phyloP scores from a whole-genome alignment of 2,113 vertebrate genomes.

The Anolis sagrei region DNA sequence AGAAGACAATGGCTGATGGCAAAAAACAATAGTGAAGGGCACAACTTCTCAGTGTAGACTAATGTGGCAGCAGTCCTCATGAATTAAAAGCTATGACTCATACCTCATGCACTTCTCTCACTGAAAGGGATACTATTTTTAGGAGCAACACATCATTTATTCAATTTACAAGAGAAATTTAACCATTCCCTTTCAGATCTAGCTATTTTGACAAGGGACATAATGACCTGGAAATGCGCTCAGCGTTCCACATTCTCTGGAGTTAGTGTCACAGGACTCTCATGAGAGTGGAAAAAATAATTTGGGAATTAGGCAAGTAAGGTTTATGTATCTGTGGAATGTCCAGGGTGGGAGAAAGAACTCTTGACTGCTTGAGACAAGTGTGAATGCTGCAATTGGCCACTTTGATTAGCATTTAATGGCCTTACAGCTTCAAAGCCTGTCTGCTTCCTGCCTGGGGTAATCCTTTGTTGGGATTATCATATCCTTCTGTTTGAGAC shows the following conservation, averaged over 20 bases:
- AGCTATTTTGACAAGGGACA: neutral
- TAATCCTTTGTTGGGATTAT: no score
- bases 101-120: neutral
- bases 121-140: constrained; percentile 12
- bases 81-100: constrained; percentile 13
- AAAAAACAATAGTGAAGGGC: neutral
- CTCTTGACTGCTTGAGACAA: no score
- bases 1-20: neutral
- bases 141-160: neutral
- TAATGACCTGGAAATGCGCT: neutral
- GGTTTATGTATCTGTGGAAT: no score
- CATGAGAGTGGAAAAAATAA: no score
- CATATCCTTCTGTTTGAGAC: neutral
- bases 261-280: no score
- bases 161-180: neutral
- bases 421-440: no score
- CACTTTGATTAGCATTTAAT: no score
- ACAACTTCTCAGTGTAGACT: neutral
- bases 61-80: neutral
- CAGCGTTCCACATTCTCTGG: neutral
- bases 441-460: no score
- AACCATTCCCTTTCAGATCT: neutral
- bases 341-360: no score
- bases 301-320: no score
- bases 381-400: no score